These are phyloP conservation scores for Colostygia pectinataria DNA, from an alignment of 2,888 invertebrate genomes.

Conservation along the genomic window DNA sequence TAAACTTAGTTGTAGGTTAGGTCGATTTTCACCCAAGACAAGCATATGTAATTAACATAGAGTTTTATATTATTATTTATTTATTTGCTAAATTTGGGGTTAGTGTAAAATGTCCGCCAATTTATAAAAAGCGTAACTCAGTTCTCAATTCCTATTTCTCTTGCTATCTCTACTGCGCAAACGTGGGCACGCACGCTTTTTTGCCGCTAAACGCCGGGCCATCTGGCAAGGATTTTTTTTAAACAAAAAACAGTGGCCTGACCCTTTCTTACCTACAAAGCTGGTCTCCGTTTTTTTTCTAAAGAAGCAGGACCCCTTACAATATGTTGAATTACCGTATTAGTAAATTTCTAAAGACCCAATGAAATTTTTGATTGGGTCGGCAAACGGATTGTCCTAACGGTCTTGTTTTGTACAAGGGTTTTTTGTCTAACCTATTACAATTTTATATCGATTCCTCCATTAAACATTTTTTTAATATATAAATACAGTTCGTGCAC, in stretches of 20 bases:
- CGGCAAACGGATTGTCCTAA: conserved; percentile 76
- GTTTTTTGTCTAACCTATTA: conserved; percentile 47
- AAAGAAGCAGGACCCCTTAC: conserved; percentile 67
- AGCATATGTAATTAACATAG: no score
- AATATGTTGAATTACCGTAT: conserved; percentile 82
- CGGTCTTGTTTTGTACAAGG: conserved; percentile 62
- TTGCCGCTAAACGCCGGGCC: conserved; percentile 77
- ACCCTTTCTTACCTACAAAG: conserved; percentile 78
- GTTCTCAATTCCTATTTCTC: conserved; percentile 14
- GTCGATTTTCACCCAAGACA: no score
- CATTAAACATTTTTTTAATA: conserved; percentile 1
- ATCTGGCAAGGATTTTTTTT: conserved; percentile 80
- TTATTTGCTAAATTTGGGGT: no score
- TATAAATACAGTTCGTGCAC: no score
- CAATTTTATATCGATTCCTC: conserved; percentile 32
- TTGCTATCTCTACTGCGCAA: conserved; percentile 62
- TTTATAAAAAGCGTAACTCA: background rate
- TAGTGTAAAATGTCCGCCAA: no score
- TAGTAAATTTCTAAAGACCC: conserved; percentile 75
- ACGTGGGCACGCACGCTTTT: conserved; percentile 77
- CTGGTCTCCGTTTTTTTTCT: conserved; percentile 73
- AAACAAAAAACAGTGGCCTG: conserved; percentile 73
- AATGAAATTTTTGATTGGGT: conserved; percentile 81
- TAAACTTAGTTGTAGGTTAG: no score
- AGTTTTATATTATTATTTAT: no score